Evolutionary conservation across 2,113 vertebrate species (phyloP).

Genomic region (Clarias magur): DNA sequence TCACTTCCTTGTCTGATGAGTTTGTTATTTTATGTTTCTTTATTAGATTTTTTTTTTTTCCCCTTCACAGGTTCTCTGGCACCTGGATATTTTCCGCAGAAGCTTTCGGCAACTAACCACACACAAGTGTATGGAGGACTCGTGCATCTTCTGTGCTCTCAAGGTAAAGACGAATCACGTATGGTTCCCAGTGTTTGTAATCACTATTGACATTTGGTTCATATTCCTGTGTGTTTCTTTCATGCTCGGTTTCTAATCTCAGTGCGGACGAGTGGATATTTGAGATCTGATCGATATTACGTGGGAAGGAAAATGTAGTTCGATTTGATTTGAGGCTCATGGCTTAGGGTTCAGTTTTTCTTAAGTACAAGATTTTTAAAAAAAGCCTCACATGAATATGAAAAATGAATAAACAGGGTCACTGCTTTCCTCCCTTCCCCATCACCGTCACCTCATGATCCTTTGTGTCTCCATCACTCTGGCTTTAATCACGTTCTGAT

Average conservation of each 20-base stretch:
- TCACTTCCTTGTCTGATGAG: neutral
- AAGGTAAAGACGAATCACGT: slow-evolving; percentile 71
- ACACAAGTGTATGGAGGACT: slow-evolving; percentile 89
- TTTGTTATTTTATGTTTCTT: neutral
- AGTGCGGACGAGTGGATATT: neutral
- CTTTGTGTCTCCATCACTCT: neutral
- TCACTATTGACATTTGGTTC: slow-evolving; percentile 1
- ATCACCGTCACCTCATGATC: neutral
- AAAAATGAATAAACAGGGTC: neutral
- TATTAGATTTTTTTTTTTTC: neutral
- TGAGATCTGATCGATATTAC: neutral
- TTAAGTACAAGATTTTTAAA: neutral
- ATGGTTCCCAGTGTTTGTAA: neutral
- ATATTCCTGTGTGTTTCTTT: neutral
- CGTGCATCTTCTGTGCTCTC: slow-evolving; percentile 90
- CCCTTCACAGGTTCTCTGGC: slow-evolving; percentile 83
- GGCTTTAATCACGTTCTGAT: slow-evolving; percentile 30
- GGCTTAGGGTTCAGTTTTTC: neutral
- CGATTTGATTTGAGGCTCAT: neutral
- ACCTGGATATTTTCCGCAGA: slow-evolving; percentile 87
- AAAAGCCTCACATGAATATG: neutral
- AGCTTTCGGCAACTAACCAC: slow-evolving; percentile 85
- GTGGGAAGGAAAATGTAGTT: slow-evolving; percentile 19
- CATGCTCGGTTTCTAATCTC: neutral
- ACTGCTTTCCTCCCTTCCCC: neutral